These are phyloP conservation scores for Papio anubis DNA, from an alignment of 2,113 vertebrate species.

Conservation along the genomic window DNA sequence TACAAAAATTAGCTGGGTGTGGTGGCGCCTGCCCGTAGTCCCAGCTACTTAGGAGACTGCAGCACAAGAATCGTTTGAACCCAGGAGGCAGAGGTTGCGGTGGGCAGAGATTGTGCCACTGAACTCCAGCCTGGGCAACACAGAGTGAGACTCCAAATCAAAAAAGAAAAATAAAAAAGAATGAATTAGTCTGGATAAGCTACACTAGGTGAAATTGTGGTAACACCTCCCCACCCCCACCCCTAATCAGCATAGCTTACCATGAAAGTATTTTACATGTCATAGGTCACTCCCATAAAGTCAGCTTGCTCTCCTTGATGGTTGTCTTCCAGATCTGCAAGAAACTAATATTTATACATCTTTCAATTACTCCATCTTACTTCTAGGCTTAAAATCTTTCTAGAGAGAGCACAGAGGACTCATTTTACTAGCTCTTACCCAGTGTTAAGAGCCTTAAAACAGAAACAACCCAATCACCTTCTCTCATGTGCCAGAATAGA, in stretches of 20 bases:
- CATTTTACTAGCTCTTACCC: background rate
- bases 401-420: background rate
- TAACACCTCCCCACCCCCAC: background rate
- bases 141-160: too few species aligned
- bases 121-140: too few species aligned
- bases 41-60: too few species aligned
- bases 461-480: background rate
- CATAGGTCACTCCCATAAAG: background rate
- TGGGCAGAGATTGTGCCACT: too few species aligned
- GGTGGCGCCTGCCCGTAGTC: too few species aligned
- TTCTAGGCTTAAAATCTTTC: slow-evolving; percentile 2
- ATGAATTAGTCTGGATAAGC: background rate
- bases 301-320: background rate
- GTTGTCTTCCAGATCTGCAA: background rate
- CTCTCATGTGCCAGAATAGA: background rate
- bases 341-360: background rate
- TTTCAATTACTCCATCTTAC: background rate
- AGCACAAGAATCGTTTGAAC: too few species aligned
- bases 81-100: too few species aligned
- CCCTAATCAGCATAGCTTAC: background rate
- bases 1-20: too few species aligned
- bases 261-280: slow-evolving; percentile 4
- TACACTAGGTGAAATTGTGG: background rate
- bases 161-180: too few species aligned
- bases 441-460: background rate